These are phyloP conservation scores for Hylomyscus alleni DNA, from an alignment of 2,797 vertebrate species.

Conservation along the genomic window DNA sequence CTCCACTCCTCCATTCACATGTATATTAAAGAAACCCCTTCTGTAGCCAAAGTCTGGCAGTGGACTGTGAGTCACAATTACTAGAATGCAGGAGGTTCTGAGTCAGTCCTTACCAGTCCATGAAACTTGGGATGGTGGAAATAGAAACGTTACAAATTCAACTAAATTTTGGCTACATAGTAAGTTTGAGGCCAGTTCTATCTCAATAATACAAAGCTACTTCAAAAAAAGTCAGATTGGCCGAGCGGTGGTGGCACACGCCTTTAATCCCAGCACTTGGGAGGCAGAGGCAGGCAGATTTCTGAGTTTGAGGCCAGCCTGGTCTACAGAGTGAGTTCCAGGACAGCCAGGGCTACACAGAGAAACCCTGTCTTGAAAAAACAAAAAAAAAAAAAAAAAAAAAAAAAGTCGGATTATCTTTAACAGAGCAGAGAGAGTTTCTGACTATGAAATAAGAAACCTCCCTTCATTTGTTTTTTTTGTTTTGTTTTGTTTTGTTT, in stretches of 20 bases:
- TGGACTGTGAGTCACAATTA: constrained; percentile 14
- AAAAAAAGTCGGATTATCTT: background rate
- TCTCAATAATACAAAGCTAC: background rate
- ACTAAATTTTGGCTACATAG: background rate
- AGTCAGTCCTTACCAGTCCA: background rate
- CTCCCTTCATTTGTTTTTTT: background rate
- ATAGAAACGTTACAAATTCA: background rate
- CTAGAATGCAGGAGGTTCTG: background rate
- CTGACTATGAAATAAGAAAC: background rate
- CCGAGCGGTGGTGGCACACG: too few relatives aligned
- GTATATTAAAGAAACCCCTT: constrained; percentile 87
- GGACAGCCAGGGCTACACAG: too few relatives aligned
- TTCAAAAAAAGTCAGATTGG: background rate
- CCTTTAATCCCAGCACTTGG: too few relatives aligned
- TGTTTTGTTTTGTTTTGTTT: too few relatives aligned
- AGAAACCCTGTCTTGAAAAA: too few relatives aligned
- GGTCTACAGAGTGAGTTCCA: too few relatives aligned
- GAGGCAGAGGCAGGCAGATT: too few relatives aligned
- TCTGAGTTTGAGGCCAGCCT: too few relatives aligned
- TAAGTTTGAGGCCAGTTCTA: background rate
- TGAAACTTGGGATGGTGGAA: background rate
- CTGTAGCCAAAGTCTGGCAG: background rate
- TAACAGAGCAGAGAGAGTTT: background rate
- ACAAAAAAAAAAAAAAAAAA: too few relatives aligned
- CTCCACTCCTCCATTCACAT: constrained; percentile 80